Conservation (phyloP, 2,888 invertebrate species). For the Luffia ferchaultella region DNA sequence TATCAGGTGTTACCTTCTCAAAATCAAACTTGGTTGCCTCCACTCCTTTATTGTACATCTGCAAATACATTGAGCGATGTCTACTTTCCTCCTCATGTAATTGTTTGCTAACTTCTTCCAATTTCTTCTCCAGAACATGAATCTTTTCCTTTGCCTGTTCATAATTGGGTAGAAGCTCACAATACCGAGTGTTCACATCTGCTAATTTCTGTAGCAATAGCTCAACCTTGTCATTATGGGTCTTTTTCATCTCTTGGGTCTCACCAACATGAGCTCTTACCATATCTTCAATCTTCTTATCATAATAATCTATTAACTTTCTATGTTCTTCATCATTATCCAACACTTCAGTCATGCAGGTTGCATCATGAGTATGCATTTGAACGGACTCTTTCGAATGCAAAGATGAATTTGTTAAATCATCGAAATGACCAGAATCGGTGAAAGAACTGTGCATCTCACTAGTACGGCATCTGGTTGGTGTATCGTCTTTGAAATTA, state of each 20-base stretch:
- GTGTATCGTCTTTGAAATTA: slow-evolving; percentile 51
- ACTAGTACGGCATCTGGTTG: slow-evolving; percentile 45
- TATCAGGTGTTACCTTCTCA: slow-evolving; percentile 75
- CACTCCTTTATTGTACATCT: slow-evolving; percentile 85
- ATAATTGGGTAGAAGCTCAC: slow-evolving; percentile 77
- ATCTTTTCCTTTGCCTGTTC: slow-evolving; percentile 78
- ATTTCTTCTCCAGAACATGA: slow-evolving; percentile 73
- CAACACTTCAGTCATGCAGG: slow-evolving; percentile 55
- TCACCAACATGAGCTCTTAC: slow-evolving; percentile 68
- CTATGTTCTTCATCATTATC: slow-evolving; percentile 72
- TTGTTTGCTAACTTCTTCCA: slow-evolving; percentile 74
- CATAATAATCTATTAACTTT: slow-evolving; percentile 75
- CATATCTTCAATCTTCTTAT: slow-evolving; percentile 78
- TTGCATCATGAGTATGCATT: slow-evolving; percentile 62
- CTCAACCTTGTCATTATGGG: slow-evolving; percentile 82
- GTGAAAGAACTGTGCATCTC: slow-evolving; percentile 82
- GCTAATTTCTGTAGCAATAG: slow-evolving; percentile 74
- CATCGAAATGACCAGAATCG: slow-evolving; percentile 89
- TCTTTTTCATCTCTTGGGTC: slow-evolving; percentile 78
- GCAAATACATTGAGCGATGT: slow-evolving; percentile 79
- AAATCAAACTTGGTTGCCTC: slow-evolving; percentile 79
- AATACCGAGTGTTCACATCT: slow-evolving; percentile 80
- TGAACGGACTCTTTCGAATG: slow-evolving; percentile 81
- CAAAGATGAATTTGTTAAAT: slow-evolving; percentile 77
- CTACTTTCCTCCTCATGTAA: slow-evolving; percentile 75